phyloP scores from a whole-genome alignment of 2,888 invertebrate genomes.

The Acleris emargana region DNA sequence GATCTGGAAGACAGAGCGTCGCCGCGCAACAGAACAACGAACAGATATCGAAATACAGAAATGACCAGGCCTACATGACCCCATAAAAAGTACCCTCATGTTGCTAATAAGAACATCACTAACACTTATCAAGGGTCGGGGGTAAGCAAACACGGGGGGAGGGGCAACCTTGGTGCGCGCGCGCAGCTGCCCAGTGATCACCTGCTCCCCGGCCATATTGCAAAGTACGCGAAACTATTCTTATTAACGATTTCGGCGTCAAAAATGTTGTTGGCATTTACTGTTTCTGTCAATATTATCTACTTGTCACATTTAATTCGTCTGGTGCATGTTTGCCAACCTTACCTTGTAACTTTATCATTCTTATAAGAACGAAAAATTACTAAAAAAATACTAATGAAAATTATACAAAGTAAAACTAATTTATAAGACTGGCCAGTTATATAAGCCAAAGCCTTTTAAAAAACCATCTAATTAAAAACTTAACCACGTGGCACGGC shows the following conservation, averaged over 20 bases:
- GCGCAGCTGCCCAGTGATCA: slow-evolving; percentile 74
- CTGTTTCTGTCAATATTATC: slow-evolving; percentile 15
- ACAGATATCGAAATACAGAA: background rate
- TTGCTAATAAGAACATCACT: slow-evolving; percentile 56
- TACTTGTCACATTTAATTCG: slow-evolving; percentile 18
- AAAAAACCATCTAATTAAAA: background rate
- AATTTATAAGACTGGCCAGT: background rate
- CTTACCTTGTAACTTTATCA: background rate
- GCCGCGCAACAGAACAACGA: background rate
- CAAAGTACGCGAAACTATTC: slow-evolving; percentile 48
- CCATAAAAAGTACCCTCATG: slow-evolving; percentile 44
- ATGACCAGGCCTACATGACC: slow-evolving; percentile 38
- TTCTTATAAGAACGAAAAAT: no score
- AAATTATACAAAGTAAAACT: background rate
- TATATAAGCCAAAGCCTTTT: background rate
- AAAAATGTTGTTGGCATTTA: slow-evolving; percentile 37
- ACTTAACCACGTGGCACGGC: slow-evolving; percentile 13
- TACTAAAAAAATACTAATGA: no score
- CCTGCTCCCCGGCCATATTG: slow-evolving; percentile 56
- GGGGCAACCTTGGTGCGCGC: slow-evolving; percentile 70
- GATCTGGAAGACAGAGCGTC: no score
- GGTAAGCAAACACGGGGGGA: slow-evolving; percentile 60
- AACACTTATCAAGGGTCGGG: slow-evolving; percentile 58
- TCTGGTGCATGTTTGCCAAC: background rate
- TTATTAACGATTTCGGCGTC: slow-evolving; percentile 40